Evolutionary conservation across 2,888 invertebrate species (phyloP).

Genomic region (Eupithecia inturbata): DNA sequence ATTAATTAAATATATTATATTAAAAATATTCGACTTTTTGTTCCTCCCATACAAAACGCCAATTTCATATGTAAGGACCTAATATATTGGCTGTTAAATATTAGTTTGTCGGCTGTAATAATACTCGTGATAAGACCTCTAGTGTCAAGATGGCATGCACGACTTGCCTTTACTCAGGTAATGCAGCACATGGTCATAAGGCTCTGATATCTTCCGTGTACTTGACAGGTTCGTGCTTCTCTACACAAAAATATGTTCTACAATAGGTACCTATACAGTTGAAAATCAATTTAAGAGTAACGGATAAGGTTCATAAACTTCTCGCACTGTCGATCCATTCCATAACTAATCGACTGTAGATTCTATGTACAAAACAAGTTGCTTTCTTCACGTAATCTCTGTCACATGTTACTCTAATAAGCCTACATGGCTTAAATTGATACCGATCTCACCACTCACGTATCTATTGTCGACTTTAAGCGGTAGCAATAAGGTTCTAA

Average conservation of each 20-base stretch:
- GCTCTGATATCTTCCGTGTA: conserved; percentile 38
- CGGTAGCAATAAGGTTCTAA: not conserved
- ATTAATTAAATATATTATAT: too few species aligned
- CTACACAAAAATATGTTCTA: not conserved
- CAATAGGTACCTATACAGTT: not conserved
- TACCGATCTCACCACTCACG: not conserved
- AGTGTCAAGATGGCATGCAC: conserved; percentile 38
- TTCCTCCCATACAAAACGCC: too few species aligned
- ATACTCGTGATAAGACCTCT: conserved; percentile 13
- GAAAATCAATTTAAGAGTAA: not conserved
- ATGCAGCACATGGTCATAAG: conserved; percentile 41
- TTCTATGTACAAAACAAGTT: not conserved
- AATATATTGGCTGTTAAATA: not conserved
- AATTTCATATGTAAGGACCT: too few species aligned
- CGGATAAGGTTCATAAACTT: not conserved
- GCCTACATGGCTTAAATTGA: not conserved
- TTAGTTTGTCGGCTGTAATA: not conserved
- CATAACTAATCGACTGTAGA: conserved; percentile 1
- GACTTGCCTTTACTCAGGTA: conserved; percentile 37
- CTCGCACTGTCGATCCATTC: not conserved
- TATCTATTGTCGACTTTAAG: not conserved
- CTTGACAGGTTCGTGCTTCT: conserved; percentile 29
- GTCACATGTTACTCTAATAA: conserved; percentile 6
- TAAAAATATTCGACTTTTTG: too few species aligned
- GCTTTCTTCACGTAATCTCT: conserved; percentile 10